Conservation (phyloP, 1,140 invertebrate species). For the Drosophila ohnishii region DNA sequence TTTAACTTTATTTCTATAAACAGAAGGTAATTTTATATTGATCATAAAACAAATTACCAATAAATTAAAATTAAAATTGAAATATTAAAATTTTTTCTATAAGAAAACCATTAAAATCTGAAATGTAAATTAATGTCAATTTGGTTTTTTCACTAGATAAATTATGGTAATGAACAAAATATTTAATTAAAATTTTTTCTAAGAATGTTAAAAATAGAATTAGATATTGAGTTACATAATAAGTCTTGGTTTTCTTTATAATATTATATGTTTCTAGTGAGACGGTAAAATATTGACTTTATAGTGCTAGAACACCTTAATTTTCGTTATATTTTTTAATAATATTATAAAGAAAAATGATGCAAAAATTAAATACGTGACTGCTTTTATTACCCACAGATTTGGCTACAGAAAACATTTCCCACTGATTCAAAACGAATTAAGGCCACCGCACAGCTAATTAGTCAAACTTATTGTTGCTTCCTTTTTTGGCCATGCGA, state of each 20-base stretch:
- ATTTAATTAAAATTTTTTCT: no score
- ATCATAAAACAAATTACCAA: no score
- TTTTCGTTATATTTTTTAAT: not conserved
- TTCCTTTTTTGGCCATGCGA: conserved; percentile 36
- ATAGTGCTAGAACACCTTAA: not conserved
- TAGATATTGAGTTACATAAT: no score
- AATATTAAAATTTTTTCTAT: no score
- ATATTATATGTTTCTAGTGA: no score
- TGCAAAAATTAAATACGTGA: conserved; percentile 3
- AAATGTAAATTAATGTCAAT: not conserved
- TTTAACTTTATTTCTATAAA: no score
- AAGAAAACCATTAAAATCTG: no score
- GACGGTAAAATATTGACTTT: no score
- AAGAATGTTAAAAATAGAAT: no score
- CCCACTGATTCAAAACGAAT: conserved; percentile 13
- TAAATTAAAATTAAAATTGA: no score
- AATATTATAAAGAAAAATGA: not conserved
- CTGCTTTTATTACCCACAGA: not conserved
- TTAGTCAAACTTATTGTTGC: conserved; percentile 36
- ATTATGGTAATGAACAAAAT: not conserved
- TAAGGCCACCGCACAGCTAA: conserved; percentile 27
- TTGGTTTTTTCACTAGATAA: not conserved
- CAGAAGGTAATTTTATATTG: no score
- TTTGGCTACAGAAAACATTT: not conserved
- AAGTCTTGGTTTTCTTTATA: no score